A percentile compares a stretch with the other conserved stretches of the same genome.
Conservation (phyloP, 37 sponge, comb jelly and placozoan species). For the Lycopodina hypogea region DNA sequence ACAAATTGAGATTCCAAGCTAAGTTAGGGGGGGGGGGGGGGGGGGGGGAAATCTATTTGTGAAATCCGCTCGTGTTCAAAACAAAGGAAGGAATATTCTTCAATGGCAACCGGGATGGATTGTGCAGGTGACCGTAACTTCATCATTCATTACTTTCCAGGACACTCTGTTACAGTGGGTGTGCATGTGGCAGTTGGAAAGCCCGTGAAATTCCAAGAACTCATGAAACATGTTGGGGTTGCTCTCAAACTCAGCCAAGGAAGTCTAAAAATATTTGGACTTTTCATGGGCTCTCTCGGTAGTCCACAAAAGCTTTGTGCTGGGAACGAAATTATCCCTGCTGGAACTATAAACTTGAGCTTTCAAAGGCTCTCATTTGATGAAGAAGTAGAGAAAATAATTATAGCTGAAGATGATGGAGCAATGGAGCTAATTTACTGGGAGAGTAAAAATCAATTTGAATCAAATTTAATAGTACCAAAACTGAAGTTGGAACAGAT, state of each 20-base stretch:
- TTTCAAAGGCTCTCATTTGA: not conserved
- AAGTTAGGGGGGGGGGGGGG: no score
- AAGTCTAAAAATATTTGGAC: slow-evolving; percentile 3
- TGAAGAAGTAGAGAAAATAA: not conserved
- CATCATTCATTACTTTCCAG: no score
- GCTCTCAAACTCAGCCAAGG: not conserved
- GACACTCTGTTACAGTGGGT: no score
- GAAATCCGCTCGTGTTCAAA: no score
- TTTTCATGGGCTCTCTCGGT: not conserved
- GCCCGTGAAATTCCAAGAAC: no score
- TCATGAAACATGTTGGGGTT: not conserved
- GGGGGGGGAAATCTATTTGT: no score
- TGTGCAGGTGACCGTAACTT: no score
- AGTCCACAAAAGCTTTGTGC: not conserved
- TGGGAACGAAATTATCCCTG: not conserved
- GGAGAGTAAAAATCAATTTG: not conserved
- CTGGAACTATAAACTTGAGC: not conserved
- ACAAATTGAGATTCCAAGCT: no score
- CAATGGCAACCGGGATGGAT: no score
- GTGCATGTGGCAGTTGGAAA: no score
- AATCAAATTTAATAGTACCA: not conserved
- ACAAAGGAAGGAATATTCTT: no score
- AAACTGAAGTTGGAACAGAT: not conserved
- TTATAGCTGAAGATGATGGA: not conserved
- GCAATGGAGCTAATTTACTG: slow-evolving; percentile 1